Evolutionary conservation across 2,797 vertebrate genomes (phyloP).

Genomic region (Halcyon chelicuti): DNA sequence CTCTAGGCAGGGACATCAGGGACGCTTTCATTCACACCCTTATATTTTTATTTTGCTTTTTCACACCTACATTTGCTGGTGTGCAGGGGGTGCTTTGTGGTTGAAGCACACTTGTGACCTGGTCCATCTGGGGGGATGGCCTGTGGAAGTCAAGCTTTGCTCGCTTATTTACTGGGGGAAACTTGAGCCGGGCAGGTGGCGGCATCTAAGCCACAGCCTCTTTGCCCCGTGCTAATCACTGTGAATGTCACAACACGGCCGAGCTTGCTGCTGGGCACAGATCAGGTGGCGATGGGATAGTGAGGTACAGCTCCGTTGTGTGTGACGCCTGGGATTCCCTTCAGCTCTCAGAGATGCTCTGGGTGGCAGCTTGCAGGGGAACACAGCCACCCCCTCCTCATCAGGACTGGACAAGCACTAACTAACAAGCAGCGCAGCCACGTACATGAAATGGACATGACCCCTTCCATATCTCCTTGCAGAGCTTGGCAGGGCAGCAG

Average conservation of each 20-base stretch:
- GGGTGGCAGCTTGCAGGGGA: not conserved
- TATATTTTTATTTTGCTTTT: not conserved
- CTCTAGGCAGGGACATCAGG: not conserved
- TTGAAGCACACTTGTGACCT: fast-evolving
- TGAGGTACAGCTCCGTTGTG: not conserved
- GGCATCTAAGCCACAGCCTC: not conserved
- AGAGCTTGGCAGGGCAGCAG: not conserved
- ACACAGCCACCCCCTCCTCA: fast-evolving
- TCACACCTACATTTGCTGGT: fast-evolving
- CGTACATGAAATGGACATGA: fast-evolving
- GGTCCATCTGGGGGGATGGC: fast-evolving
- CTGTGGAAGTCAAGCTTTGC: not conserved
- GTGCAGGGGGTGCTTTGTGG: not conserved
- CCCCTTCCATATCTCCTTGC: not conserved
- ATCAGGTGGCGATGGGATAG: not conserved
- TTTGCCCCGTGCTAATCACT: slow-evolving; percentile 10
- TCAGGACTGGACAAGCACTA: fast-evolving
- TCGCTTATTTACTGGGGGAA: slow-evolving; percentile 13
- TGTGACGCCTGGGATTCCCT: not conserved
- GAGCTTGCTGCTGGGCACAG: not conserved
- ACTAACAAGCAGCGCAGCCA: fast-evolving
- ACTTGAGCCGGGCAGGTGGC: not conserved
- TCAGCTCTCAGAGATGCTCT: not conserved
- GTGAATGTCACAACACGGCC: slow-evolving; percentile 43
- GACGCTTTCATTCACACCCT: not conserved